phyloP scores from a whole-genome alignment of 2,113 vertebrate species.

The Himantopus leucocephalus region DNA sequence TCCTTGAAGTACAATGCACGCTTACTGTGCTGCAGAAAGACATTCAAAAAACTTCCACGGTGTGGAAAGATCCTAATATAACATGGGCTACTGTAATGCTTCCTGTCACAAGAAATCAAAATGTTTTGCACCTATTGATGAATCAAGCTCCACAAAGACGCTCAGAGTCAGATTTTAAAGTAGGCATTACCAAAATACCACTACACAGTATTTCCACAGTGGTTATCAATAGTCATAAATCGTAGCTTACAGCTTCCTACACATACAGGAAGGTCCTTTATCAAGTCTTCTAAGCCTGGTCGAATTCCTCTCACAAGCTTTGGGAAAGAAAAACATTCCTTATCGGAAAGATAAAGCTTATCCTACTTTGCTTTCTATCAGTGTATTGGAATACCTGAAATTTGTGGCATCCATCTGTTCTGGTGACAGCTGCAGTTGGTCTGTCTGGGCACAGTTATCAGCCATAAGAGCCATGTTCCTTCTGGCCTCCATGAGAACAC shows the following conservation, averaged over 20 bases:
- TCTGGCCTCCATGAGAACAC: not conserved
- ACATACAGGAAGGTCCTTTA: not conserved
- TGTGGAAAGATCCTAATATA: not conserved
- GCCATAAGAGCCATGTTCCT: not conserved
- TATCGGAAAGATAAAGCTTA: not conserved
- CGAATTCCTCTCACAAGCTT: not conserved
- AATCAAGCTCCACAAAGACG: not conserved
- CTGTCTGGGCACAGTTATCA: not conserved
- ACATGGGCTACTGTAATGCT: not conserved
- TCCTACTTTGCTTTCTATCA: not conserved
- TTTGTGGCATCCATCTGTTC: not conserved
- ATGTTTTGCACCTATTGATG: not conserved
- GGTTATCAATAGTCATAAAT: not conserved
- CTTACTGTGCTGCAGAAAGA: not conserved
- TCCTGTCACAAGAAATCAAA: not conserved
- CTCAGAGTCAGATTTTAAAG: not conserved
- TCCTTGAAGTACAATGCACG: not conserved
- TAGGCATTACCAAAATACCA: not conserved
- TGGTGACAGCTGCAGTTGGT: not conserved
- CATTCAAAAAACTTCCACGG: not conserved
- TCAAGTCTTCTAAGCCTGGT: not conserved
- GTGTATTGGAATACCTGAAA: not conserved
- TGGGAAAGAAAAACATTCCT: not conserved
- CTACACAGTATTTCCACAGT: not conserved
- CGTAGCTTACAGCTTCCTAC: not conserved